These are phyloP conservation scores for Ips nitidus DNA, from an alignment of 1,140 invertebrate genomes.

Conservation along the genomic window DNA sequence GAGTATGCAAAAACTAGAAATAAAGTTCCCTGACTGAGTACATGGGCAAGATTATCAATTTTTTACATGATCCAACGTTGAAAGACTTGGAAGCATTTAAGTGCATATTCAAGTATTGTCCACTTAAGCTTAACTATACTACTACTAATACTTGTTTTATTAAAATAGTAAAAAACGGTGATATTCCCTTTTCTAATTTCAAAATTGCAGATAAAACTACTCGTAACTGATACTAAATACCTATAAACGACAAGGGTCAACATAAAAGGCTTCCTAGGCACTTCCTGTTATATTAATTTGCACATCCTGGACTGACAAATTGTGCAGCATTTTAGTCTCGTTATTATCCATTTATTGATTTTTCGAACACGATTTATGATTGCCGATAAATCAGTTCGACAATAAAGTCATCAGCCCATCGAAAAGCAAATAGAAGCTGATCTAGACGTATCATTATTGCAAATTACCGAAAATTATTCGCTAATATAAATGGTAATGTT, in stretches of 20 bases:
- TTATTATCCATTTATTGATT: neutral
- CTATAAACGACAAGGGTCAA: conserved; percentile 29
- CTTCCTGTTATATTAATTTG: conserved; percentile 30
- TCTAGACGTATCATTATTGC: conserved; percentile 26
- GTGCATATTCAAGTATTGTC: too few species aligned
- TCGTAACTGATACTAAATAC: conserved; percentile 28
- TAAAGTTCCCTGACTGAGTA: too few species aligned
- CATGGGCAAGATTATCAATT: too few species aligned
- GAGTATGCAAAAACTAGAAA: too few species aligned
- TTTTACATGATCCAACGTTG: too few species aligned
- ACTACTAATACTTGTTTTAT: too few species aligned
- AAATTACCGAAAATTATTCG: conserved; percentile 13
- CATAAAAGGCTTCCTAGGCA: conserved; percentile 14
- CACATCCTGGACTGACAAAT: conserved; percentile 19
- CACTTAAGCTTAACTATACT: too few species aligned
- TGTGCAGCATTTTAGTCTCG: neutral
- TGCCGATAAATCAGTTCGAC: conserved; percentile 25
- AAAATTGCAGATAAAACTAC: too few species aligned
- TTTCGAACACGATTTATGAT: neutral
- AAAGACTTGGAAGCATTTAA: too few species aligned
- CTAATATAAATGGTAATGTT: conserved; percentile 35
- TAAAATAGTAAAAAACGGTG: too few species aligned
- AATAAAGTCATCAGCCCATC: conserved; percentile 29
- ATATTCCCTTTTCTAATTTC: too few species aligned
- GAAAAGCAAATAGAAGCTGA: conserved; percentile 20